phyloP scores from a whole-genome alignment of 2,888 invertebrate genomes.

The Habroteleia sp. region DNA sequence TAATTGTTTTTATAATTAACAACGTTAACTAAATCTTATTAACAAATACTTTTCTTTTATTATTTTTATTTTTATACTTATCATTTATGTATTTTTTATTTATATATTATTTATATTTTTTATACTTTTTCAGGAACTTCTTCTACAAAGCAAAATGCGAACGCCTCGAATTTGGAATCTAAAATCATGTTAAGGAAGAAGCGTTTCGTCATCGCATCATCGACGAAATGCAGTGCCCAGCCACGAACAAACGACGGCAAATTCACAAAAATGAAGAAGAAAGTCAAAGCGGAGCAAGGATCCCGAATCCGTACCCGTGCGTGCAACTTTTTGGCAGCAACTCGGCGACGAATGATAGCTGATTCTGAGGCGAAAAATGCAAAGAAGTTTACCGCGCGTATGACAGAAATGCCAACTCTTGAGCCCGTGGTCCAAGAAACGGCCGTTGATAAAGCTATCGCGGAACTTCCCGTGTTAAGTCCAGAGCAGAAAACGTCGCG shows the following conservation, averaged over 20 bases:
- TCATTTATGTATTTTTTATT: no score
- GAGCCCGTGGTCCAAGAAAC: constrained; percentile 67
- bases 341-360: constrained; percentile 3
- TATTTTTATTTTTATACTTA: no score
- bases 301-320: constrained; percentile 19
- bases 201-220: constrained; percentile 60
- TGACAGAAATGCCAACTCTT: constrained; percentile 82
- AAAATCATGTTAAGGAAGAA: constrained; percentile 66
- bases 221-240: constrained; percentile 72
- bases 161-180: constrained; percentile 60
- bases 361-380: not conserved
- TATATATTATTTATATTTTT: no score
- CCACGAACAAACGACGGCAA: constrained; percentile 76
- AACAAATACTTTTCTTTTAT: no score
- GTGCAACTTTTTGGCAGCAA: constrained; percentile 42
- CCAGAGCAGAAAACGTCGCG: constrained; percentile 42
- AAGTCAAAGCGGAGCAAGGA: constrained; percentile 8
- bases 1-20: no score
- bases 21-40: no score
- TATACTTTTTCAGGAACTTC: constrained; percentile 9
- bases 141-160: constrained; percentile 20
- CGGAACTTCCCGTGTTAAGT: constrained; percentile 63
- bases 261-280: constrained; percentile 68
- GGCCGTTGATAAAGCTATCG: constrained; percentile 41
- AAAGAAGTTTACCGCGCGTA: not conserved